Percentiles rank a stretch among this genome's conserved stretches.
These are phyloP conservation scores for Arctopsyche grandis DNA, from an alignment of 1,140 invertebrate genomes.

Conservation along the genomic window DNA sequence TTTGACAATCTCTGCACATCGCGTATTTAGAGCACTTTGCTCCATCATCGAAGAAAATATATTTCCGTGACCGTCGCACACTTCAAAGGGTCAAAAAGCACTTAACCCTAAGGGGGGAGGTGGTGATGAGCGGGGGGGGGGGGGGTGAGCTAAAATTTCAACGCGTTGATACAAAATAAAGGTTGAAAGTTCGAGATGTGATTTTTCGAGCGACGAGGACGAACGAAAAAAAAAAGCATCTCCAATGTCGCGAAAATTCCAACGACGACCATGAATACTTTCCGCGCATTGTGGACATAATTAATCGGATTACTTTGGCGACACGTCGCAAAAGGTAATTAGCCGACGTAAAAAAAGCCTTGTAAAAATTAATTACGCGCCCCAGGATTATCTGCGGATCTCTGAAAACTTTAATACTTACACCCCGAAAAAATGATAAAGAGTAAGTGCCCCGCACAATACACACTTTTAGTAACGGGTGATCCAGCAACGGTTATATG, in stretches of 20 bases:
- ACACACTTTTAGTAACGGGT: too few relatives aligned
- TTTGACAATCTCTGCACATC: neutral
- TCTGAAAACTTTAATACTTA: neutral
- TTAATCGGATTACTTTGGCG: neutral
- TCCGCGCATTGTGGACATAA: neutral
- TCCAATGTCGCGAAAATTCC: neutral
- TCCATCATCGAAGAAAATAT: neutral
- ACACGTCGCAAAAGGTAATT: neutral
- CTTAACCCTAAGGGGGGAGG: neutral
- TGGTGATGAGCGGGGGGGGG: neutral
- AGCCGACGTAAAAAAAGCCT: neutral
- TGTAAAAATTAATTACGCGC: conserved; percentile 1
- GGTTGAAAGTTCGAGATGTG: conserved; percentile 6
- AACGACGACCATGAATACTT: neutral
- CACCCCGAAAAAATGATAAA: neutral
- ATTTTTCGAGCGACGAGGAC: neutral
- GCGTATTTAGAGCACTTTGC: neutral
- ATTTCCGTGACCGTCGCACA: neutral
- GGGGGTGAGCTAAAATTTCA: neutral
- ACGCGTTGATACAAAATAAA: neutral
- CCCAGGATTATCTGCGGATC: neutral
- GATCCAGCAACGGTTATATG: too few relatives aligned
- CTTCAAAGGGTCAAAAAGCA: conserved; percentile 8
- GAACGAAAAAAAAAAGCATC: neutral
- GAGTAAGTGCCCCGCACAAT: too few relatives aligned